These are phyloP conservation scores for Gymnoscopelus braueri DNA, from an alignment of 2,797 vertebrate genomes.

Conservation along the genomic window DNA sequence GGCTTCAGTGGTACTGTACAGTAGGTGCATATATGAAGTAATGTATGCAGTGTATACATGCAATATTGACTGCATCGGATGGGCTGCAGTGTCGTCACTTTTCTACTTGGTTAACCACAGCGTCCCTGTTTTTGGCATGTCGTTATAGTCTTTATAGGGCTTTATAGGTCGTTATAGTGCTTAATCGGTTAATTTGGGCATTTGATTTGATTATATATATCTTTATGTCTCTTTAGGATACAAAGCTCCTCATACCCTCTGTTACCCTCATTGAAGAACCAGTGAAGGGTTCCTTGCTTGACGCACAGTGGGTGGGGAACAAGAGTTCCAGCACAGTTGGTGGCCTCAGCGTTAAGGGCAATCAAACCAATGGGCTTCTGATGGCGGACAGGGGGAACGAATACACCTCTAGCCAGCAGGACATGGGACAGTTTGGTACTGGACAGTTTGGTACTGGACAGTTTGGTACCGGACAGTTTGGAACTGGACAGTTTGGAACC, in stretches of 20 bases:
- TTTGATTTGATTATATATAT: neutral
- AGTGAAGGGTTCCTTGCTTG: constrained; percentile 13
- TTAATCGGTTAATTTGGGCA: constrained; percentile 3
- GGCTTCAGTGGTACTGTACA: neutral
- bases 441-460: constrained; percentile 1
- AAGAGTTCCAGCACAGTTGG: constrained; percentile 39
- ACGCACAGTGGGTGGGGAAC: constrained; percentile 15
- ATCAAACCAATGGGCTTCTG: neutral
- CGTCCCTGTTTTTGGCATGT: neutral
- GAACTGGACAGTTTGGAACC: neutral
- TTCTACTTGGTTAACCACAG: neutral
- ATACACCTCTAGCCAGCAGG: constrained; percentile 16
- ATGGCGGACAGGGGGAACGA: constrained; percentile 12
- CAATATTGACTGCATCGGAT: constrained; percentile 8
- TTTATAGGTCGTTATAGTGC: too few species aligned
- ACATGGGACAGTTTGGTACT: constrained; percentile 3
- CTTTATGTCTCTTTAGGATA: constrained; percentile 54
- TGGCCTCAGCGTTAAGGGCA: neutral
- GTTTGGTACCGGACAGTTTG: neutral
- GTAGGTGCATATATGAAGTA: neutral
- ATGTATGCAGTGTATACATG: too few species aligned
- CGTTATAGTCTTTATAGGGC: too few species aligned
- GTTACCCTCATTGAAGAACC: constrained; percentile 9
- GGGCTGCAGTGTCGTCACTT: neutral
- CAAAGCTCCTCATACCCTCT: constrained; percentile 32